A percentile compares a stretch with the other conserved stretches of the same genome.
phyloP scores from a whole-genome alignment of 2,797 vertebrate genomes.

The Melanotaenia parkinsoni region DNA sequence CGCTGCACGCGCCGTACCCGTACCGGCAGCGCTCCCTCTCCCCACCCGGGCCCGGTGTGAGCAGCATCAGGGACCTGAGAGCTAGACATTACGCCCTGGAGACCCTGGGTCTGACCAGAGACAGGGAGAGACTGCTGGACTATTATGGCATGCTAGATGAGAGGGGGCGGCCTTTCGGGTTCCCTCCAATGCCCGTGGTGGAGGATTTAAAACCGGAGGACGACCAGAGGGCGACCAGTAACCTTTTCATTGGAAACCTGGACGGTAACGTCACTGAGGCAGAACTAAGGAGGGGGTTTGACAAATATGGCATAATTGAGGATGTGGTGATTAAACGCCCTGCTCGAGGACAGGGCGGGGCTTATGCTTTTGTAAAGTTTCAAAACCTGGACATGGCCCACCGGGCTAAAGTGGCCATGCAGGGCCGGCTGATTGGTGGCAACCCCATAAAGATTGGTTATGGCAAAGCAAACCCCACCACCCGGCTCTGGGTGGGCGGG shows the following conservation, averaged over 20 bases:
- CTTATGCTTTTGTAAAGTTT: constrained; percentile 97
- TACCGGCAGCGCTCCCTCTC: constrained; percentile 93
- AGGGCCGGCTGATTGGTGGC: constrained; percentile 91
- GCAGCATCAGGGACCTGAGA: constrained; percentile 85
- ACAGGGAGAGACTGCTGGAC: constrained; percentile 90
- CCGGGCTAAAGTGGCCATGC: constrained; percentile 96
- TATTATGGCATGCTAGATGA: constrained; percentile 94
- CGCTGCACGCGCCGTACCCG: constrained; percentile 87
- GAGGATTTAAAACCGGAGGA: constrained; percentile 97
- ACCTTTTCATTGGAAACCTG: constrained; percentile 96
- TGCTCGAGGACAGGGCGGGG: constrained; percentile 89
- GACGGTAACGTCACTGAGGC: constrained; percentile 92
- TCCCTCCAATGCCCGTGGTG: constrained; percentile 85
- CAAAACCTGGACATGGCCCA: constrained; percentile 99
- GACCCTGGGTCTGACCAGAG: constrained; percentile 86
- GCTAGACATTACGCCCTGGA: constrained; percentile 90
- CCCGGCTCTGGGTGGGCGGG: constrained; percentile 95
- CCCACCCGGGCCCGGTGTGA: constrained; percentile 86
- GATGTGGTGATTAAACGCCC: constrained; percentile 97
- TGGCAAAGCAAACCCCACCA: constrained; percentile 95
- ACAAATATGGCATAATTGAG: constrained; percentile 96
- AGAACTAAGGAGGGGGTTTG: constrained; percentile 92
- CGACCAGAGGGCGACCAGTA: constrained; percentile 94
- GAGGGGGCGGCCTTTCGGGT: constrained; percentile 88
- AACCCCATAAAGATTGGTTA: constrained; percentile 97